Conservation (phyloP, 2,797 vertebrate genomes). For the Forpus xanthops region DNA sequence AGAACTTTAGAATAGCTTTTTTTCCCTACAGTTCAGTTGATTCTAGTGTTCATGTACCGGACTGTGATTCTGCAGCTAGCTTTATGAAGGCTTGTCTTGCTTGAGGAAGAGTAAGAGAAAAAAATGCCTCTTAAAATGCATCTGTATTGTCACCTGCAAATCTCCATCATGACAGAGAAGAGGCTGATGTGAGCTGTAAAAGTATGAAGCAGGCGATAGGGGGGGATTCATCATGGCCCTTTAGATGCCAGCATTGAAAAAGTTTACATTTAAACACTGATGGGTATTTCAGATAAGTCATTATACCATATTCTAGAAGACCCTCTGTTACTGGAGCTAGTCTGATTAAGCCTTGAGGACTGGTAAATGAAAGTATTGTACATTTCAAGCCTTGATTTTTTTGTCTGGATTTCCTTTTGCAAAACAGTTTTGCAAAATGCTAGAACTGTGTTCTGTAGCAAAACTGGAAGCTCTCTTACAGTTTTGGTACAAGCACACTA, state of each 20-base stretch:
- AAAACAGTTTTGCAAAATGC: neutral
- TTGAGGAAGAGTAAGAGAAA: neutral
- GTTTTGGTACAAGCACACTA: neutral
- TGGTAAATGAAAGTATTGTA: neutral
- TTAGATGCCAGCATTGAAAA: neutral
- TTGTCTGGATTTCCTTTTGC: neutral
- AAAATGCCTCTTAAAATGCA: neutral
- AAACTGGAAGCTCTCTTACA: neutral
- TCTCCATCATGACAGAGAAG: neutral
- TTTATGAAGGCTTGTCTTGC: neutral
- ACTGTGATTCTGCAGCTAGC: neutral
- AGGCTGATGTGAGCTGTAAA: neutral
- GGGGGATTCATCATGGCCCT: neutral
- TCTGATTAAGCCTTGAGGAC: neutral
- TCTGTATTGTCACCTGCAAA: neutral
- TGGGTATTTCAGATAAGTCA: neutral
- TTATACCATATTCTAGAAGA: neutral
- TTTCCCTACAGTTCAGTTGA: neutral
- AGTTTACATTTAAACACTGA: neutral
- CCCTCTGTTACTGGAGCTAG: neutral
- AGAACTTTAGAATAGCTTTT: neutral
- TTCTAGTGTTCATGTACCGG: neutral
- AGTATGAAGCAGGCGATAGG: neutral
- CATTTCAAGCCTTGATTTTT: neutral
- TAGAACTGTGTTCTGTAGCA: neutral